These are phyloP conservation scores for Athalia circularis DNA, from an alignment of 2,888 invertebrate genomes.

Conservation along the genomic window DNA sequence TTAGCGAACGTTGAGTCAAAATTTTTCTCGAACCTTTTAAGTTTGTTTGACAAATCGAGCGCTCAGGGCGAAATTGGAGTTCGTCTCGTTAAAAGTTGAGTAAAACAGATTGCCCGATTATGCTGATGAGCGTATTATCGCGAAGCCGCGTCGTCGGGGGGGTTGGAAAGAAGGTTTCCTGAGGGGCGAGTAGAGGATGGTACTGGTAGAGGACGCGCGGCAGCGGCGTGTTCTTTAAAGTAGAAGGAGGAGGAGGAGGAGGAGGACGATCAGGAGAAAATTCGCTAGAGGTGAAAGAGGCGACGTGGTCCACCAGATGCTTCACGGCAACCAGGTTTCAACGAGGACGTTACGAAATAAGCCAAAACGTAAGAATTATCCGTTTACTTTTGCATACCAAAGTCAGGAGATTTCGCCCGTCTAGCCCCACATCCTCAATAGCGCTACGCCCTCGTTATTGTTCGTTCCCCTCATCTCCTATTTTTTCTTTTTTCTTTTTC, in stretches of 20 bases:
- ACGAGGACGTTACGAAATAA: too few species aligned
- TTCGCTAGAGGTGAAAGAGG: conserved; percentile 15
- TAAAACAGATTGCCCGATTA: conserved; percentile 48
- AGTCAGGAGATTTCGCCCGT: neutral
- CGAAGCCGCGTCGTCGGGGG: neutral
- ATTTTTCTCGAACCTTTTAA: conserved; percentile 29
- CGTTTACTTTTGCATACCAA: too few species aligned
- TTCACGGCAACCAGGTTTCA: neutral
- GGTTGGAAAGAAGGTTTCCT: neutral
- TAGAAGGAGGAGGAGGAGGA: conserved; percentile 20
- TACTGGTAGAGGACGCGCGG: neutral
- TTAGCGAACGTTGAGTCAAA: conserved; percentile 11
- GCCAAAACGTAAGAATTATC: neutral
- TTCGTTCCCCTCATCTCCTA: neutral
- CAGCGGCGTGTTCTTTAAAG: neutral
- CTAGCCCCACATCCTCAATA: conserved; percentile 27
- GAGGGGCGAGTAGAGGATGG: conserved; percentile 7
- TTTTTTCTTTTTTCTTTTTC: neutral
- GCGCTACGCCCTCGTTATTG: conserved; percentile 6
- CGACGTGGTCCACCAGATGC: conserved; percentile 20
- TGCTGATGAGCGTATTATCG: conserved; percentile 47
- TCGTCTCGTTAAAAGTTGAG: conserved; percentile 47
- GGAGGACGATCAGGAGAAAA: neutral
- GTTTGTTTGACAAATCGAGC: conserved; percentile 38
- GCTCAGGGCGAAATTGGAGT: conserved; percentile 41